Conservation (phyloP, 2,113 vertebrate genomes). For the Bothrops jararaca region DNA sequence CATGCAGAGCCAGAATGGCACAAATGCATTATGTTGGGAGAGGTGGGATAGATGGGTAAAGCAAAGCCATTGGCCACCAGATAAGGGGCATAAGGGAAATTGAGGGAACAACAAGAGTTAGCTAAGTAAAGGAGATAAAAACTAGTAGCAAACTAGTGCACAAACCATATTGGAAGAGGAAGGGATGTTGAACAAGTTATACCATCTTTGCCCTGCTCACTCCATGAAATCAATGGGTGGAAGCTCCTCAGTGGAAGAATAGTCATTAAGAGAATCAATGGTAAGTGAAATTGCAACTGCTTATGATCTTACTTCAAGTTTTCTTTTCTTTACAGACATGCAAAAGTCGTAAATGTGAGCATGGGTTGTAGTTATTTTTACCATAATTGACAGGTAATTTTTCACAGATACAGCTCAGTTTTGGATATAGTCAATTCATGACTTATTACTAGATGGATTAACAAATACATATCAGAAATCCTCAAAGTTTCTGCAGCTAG, state of each 20-base stretch:
- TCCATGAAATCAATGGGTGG: not conserved
- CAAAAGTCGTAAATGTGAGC: not conserved
- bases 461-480: not conserved
- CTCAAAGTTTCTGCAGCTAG: conserved; percentile 26
- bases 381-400: conserved; percentile 17
- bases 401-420: conserved; percentile 42
- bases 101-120: not conserved
- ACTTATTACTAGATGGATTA: not conserved
- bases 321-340: not conserved
- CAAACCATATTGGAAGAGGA: not conserved
- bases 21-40: not conserved
- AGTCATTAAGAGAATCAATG: not conserved
- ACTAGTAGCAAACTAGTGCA: not conserved
- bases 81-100: not conserved
- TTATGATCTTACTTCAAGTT: not conserved
- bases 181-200: not conserved
- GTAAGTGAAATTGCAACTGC: not conserved
- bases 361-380: not conserved
- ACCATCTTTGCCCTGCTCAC: not conserved
- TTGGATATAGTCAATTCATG: conserved; percentile 34
- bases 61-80: not conserved
- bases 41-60: not conserved
- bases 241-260: not conserved
- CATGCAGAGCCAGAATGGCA: not conserved
- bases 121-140: not conserved